Conservation (phyloP, 1,140 invertebrate genomes). For the Telenomus remus region DNA sequence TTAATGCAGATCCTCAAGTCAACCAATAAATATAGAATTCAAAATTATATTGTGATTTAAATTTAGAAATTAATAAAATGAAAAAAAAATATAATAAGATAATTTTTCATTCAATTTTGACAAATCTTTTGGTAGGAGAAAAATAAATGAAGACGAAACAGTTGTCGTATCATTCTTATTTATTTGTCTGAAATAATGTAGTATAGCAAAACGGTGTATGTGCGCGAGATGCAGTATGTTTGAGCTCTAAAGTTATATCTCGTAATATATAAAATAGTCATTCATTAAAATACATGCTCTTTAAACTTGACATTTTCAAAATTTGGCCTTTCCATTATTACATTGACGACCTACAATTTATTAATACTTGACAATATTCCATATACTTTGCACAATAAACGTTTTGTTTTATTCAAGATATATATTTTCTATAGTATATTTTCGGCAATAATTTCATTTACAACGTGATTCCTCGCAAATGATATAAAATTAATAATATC, state of each 20-base stretch:
- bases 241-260: slow-evolving; percentile 47
- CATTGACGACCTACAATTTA: slow-evolving; percentile 16
- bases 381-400: not conserved
- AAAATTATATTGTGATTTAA: too few relatives aligned
- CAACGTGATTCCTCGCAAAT: slow-evolving; percentile 7
- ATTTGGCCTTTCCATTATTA: slow-evolving; percentile 44
- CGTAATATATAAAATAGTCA: slow-evolving; percentile 56
- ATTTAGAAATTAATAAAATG: too few relatives aligned
- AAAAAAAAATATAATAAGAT: too few relatives aligned
- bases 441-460: slow-evolving; percentile 2
- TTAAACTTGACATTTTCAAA: slow-evolving; percentile 29
- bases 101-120: too few relatives aligned
- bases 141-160: too few relatives aligned
- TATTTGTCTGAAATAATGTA: slow-evolving; percentile 40
- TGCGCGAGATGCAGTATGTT: slow-evolving; percentile 54
- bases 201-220: slow-evolving; percentile 57
- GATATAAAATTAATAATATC: too few relatives aligned
- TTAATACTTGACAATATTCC: slow-evolving; percentile 40
- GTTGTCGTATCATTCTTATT: slow-evolving; percentile 19
- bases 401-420: not conserved
- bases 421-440: slow-evolving; percentile 6
- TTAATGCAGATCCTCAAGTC: too few relatives aligned
- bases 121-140: too few relatives aligned
- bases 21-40: too few relatives aligned
- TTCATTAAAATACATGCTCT: slow-evolving; percentile 53